phyloP scores from a whole-genome alignment of 2,888 invertebrate genomes.

The Hemistola chrysoprasaria region DNA sequence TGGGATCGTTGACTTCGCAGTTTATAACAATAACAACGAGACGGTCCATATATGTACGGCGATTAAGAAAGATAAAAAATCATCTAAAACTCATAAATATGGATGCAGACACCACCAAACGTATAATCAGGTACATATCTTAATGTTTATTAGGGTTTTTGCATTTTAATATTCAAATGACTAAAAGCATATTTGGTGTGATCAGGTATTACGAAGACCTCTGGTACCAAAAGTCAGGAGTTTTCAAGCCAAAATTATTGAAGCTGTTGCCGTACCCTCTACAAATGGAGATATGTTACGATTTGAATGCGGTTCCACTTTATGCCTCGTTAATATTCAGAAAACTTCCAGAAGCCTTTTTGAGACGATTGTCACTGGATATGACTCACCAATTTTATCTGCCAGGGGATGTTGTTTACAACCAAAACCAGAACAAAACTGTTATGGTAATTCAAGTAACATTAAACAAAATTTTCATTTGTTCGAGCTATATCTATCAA shows the following conservation, averaged over 20 bases:
- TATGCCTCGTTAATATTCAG: slow-evolving; percentile 77
- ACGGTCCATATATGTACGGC: slow-evolving; percentile 66
- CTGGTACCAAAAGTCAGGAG: slow-evolving; percentile 78
- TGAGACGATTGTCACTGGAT: slow-evolving; percentile 71
- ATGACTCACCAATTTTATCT: slow-evolving; percentile 80
- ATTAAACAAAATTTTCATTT: not conserved
- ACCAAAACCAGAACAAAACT: slow-evolving; percentile 74
- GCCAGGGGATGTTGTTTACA: slow-evolving; percentile 76
- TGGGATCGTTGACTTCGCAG: slow-evolving; percentile 75
- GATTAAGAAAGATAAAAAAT: slow-evolving; percentile 67
- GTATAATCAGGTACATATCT: slow-evolving; percentile 60
- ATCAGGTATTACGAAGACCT: slow-evolving; percentile 75
- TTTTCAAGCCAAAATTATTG: slow-evolving; percentile 67
- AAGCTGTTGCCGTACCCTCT: slow-evolving; percentile 68
- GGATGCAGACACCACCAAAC: slow-evolving; percentile 59
- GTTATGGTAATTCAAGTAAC: slow-evolving; percentile 67
- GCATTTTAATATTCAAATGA: slow-evolving; percentile 6
- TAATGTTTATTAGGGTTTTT: slow-evolving; percentile 7
- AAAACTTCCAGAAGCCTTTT: slow-evolving; percentile 76
- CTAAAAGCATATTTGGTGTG: slow-evolving; percentile 12
- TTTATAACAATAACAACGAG: slow-evolving; percentile 75
- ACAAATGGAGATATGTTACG: slow-evolving; percentile 77
- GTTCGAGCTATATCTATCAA: slow-evolving; percentile 1
- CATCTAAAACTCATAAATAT: slow-evolving; percentile 69
- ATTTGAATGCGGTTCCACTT: slow-evolving; percentile 74